These are phyloP conservation scores for Lates calcarifer DNA, from an alignment of 2,113 vertebrate genomes.

Conservation along the genomic window DNA sequence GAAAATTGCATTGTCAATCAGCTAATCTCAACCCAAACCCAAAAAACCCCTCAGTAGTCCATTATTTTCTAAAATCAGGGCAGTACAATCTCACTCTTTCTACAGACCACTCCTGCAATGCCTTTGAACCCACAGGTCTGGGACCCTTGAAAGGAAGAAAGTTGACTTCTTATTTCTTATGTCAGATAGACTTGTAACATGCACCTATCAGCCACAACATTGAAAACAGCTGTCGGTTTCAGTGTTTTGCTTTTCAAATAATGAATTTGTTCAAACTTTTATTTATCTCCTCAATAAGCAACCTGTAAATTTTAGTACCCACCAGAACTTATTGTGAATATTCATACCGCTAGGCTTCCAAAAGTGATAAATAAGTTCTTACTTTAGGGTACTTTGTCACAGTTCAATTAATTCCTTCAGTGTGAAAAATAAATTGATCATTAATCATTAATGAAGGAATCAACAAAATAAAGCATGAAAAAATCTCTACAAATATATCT, in stretches of 20 bases:
- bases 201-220: too few species aligned
- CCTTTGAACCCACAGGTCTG: background rate
- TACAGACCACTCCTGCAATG: background rate
- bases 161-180: background rate
- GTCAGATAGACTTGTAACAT: background rate
- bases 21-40: background rate
- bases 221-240: too few species aligned
- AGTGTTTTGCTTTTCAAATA: background rate
- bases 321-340: background rate
- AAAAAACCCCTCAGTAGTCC: too few species aligned
- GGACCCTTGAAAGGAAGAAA: background rate
- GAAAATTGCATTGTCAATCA: too few species aligned
- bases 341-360: background rate
- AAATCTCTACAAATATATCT: background rate
- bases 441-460: background rate
- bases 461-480: constrained; percentile 1
- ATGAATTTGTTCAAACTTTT: background rate
- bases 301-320: background rate
- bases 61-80: background rate
- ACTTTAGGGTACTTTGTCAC: background rate
- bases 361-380: background rate
- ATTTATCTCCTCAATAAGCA: background rate
- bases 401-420: background rate
- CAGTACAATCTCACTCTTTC: background rate
- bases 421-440: background rate